A percentile compares a stretch with the other conserved stretches of the same genome.
Conservation (phyloP, 1,140 invertebrate genomes). For the Mya arenaria region DNA sequence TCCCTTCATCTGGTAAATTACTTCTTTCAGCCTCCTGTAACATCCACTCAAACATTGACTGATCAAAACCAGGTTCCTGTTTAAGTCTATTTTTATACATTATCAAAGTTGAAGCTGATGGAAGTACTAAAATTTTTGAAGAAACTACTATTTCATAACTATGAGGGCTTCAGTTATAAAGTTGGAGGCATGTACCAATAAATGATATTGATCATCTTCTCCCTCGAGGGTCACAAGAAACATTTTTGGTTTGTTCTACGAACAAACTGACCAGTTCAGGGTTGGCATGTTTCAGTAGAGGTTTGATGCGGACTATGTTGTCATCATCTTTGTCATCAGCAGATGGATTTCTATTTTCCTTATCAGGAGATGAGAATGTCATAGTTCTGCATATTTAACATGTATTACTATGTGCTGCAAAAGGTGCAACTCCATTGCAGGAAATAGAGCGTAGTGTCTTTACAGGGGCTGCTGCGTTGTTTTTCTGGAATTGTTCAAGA, state of each 20-base stretch:
- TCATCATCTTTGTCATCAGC: not conserved
- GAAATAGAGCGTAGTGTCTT: not conserved
- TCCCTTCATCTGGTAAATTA: slow-evolving; percentile 1
- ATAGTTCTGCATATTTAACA: slow-evolving; percentile 26
- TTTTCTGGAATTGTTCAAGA: not conserved
- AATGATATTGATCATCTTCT: slow-evolving; percentile 21
- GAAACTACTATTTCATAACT: not conserved
- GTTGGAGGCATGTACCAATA: slow-evolving; percentile 11
- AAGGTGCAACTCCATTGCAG: slow-evolving; percentile 7
- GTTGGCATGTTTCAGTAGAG: not conserved
- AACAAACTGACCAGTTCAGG: slow-evolving; percentile 8
- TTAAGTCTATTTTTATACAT: slow-evolving; percentile 17
- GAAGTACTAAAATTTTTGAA: not conserved
- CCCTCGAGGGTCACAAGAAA: not conserved
- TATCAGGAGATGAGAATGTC: not conserved
- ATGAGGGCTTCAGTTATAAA: slow-evolving; percentile 1
- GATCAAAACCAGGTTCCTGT: slow-evolving; percentile 8
- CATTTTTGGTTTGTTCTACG: not conserved
- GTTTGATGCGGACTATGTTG: not conserved
- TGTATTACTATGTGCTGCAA: not conserved
- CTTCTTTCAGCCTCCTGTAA: slow-evolving; percentile 32
- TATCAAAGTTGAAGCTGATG: not conserved
- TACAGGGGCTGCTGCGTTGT: not conserved
- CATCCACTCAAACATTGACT: slow-evolving; percentile 33
- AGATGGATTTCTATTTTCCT: not conserved